Percentiles rank a stretch among this genome's conserved stretches.
These are phyloP conservation scores for Aldabrachelys gigantea DNA, from an alignment of 2,113 vertebrate genomes.

Conservation along the genomic window DNA sequence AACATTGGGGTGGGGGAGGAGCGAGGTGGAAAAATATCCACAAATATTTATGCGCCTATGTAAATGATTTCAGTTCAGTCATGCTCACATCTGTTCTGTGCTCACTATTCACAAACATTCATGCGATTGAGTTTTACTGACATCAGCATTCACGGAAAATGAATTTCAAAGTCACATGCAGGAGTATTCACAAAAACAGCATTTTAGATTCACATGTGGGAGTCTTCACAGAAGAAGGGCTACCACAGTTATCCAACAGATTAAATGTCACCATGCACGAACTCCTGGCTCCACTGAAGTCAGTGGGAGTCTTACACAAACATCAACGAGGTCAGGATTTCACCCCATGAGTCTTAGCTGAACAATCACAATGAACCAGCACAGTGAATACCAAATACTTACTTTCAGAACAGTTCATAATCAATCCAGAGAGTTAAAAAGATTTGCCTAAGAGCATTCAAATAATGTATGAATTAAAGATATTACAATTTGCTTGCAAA, in stretches of 20 bases:
- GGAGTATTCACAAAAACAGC: slow-evolving; percentile 49
- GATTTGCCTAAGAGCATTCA: background rate
- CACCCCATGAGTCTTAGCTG: background rate
- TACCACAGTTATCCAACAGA: slow-evolving; percentile 2
- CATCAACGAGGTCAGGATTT: background rate
- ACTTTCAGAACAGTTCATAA: background rate
- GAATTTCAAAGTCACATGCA: slow-evolving; percentile 50
- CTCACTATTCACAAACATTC: slow-evolving; percentile 24
- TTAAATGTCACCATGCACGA: background rate
- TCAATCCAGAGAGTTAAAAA: background rate
- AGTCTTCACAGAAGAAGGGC: slow-evolving; percentile 38
- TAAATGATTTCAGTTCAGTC: slow-evolving; percentile 36
- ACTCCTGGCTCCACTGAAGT: background rate
- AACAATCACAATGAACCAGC: background rate
- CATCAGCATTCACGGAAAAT: slow-evolving; percentile 14
- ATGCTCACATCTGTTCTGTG: slow-evolving; percentile 47
- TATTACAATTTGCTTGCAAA: background rate
- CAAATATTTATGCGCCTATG: slow-evolving; percentile 8
- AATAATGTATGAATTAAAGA: background rate
- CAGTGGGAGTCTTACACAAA: background rate
- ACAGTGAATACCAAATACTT: background rate
- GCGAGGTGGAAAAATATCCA: background rate
- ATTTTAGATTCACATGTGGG: slow-evolving; percentile 13
- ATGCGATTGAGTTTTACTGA: slow-evolving; percentile 53
- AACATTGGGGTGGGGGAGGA: background rate